These are phyloP conservation scores for Argopecten irradians DNA, from an alignment of 1,140 invertebrate species.

Conservation along the genomic window DNA sequence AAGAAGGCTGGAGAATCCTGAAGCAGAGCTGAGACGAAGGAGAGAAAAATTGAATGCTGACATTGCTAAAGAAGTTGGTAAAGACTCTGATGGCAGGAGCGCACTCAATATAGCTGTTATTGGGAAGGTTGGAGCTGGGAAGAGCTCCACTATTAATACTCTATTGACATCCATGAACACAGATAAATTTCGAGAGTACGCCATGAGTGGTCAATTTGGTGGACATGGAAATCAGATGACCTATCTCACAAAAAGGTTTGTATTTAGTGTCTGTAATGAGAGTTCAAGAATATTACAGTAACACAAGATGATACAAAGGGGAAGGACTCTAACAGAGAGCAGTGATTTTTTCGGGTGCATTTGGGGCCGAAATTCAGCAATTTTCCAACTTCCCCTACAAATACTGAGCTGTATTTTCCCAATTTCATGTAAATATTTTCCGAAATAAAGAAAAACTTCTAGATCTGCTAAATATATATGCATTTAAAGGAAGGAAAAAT, in stretches of 20 bases:
- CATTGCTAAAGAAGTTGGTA: neutral
- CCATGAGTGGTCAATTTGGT: neutral
- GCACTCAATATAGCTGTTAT: neutral
- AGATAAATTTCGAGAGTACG: slow-evolving; percentile 18
- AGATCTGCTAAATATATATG: no score
- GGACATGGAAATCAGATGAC: neutral
- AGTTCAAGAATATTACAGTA: no score
- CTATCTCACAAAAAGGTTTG: slow-evolving; percentile 6
- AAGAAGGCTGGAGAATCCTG: neutral
- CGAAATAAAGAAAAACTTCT: no score
- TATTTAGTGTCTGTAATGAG: neutral
- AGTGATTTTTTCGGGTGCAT: no score
- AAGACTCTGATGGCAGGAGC: neutral
- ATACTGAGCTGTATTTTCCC: no score
- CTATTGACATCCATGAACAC: neutral
- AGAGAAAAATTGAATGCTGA: neutral
- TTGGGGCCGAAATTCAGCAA: no score
- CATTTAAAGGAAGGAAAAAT: no score
- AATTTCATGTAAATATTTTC: no score
- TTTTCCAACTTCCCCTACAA: no score
- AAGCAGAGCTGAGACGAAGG: neutral
- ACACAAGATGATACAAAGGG: no score
- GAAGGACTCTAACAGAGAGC: no score
- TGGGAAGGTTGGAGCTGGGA: neutral
- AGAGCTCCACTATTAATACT: neutral